Evolutionary conservation across 2,113 vertebrate species (phyloP), one percentile per base, ranked within the genome.

Genomic region (Quiscalus mexicanus): DNA sequence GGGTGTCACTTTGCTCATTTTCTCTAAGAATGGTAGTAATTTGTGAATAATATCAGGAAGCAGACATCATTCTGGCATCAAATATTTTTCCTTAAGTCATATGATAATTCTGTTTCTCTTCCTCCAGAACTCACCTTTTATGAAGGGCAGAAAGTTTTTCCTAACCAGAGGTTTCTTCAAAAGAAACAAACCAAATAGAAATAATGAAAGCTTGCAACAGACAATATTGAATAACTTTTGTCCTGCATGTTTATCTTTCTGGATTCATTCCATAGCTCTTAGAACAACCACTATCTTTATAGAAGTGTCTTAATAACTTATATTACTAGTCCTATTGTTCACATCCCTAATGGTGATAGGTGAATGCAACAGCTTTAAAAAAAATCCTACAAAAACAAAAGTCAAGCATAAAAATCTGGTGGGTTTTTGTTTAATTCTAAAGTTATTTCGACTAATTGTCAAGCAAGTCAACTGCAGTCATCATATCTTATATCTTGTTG

Each of bases 21-120:
- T 11, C 9, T 30, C 4, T 64, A 49, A 37, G 7, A 2, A 1
- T 45, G 19, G 5, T 22, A 39, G 2, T 5, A 58, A 42, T 12
- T 9, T 15, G 11, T 73, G 45, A 73, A 42, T 22, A 76, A 12
- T 17, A 76, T 23, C 15, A 58, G 2, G 1, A 49, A 79, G 13
- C 30, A 39, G 19, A 20, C 4, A 30, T 35, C 2, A 2, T 50
- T 81, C n/a, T 78, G n/a, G 7, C 5, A 42, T 55, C 7, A 15
- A n/a, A 28, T 35, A 15, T 73, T 84, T 70, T 73, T 55, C 10
- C 6, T 37, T 86, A 21, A 79, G 7, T 60, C 1, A 2, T 21
- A 12, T 8, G 15, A 52, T 37, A 73, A 58, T n/a, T 58, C n/a
- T 49, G 4, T 3, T 12, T 27, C 7, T 89, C 23, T 76, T 56